Evolutionary conservation across 2,797 vertebrate genomes (phyloP).

Genomic region (Myripristis jacobus): DNA sequence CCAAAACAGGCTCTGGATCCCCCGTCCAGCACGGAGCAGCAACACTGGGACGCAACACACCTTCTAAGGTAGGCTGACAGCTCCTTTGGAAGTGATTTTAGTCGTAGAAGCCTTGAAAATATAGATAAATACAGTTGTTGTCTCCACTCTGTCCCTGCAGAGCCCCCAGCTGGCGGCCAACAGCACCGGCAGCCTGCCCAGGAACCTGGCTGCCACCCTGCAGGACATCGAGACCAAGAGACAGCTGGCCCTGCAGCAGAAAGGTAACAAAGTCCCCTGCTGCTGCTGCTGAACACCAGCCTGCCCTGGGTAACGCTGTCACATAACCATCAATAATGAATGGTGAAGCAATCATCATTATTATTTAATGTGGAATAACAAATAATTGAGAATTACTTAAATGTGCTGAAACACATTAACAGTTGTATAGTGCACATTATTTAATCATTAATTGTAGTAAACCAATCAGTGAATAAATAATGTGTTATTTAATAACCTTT

Average conservation of each 20-base stretch:
- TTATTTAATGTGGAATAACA: background rate
- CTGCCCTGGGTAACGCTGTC: background rate
- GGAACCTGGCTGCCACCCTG: conserved; percentile 91
- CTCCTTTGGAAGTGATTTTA: no score
- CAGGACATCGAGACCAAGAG: conserved; percentile 96
- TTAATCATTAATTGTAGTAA: background rate
- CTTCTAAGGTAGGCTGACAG: conserved; percentile 85
- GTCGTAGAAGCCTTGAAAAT: no score
- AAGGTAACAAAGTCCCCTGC: conserved; percentile 85
- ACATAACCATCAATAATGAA: background rate
- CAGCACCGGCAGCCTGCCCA: conserved; percentile 89
- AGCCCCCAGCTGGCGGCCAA: conserved; percentile 81
- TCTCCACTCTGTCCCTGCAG: conserved; percentile 67
- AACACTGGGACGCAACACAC: conserved; percentile 87
- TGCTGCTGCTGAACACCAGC: no score
- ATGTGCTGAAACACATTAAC: background rate
- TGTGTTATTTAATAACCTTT: background rate
- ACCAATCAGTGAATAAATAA: no score
- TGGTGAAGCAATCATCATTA: background rate
- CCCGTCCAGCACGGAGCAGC: conserved; percentile 88
- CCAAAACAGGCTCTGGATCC: conserved; percentile 82
- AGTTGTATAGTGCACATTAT: background rate
- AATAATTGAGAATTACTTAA: background rate
- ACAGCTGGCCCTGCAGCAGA: conserved; percentile 95
- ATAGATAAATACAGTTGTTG: no score